These are phyloP conservation scores for Unio pictorum DNA, from an alignment of 2,888 invertebrate genomes.

Conservation along the genomic window DNA sequence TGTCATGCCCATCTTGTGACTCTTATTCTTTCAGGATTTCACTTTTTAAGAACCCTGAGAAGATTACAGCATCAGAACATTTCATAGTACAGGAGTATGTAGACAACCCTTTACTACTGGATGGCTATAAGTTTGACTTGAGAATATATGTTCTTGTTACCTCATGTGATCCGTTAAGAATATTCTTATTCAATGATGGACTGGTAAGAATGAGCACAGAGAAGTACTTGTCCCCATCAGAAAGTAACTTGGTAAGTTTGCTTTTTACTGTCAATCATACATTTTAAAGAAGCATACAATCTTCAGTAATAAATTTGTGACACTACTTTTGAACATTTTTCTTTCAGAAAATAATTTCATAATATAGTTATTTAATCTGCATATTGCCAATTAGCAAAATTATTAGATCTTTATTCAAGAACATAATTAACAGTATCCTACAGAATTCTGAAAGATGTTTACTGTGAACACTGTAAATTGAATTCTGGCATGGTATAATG, in stretches of 20 bases:
- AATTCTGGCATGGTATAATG: too few relatives aligned
- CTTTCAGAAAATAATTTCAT: too few relatives aligned
- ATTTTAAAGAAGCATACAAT: too few relatives aligned
- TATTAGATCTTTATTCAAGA: too few relatives aligned
- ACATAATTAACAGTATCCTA: too few relatives aligned
- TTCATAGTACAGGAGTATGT: slow-evolving; percentile 71
- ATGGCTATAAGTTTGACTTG: slow-evolving; percentile 71
- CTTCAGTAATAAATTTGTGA: too few relatives aligned
- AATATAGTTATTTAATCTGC: too few relatives aligned
- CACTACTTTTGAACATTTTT: too few relatives aligned
- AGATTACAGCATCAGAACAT: slow-evolving; percentile 65
- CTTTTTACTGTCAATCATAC: not conserved
- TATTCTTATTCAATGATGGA: slow-evolving; percentile 71
- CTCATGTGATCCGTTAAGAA: slow-evolving; percentile 70
- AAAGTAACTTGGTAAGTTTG: slow-evolving; percentile 66
- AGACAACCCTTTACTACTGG: slow-evolving; percentile 69
- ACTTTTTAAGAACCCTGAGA: slow-evolving; percentile 64
- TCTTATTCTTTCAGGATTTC: slow-evolving; percentile 57
- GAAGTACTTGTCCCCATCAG: slow-evolving; percentile 66
- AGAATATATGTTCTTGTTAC: slow-evolving; percentile 71
- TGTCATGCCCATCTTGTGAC: not conserved
- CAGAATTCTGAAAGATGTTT: too few relatives aligned
- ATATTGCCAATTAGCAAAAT: too few relatives aligned
- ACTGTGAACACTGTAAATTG: too few relatives aligned
- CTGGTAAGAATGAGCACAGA: slow-evolving; percentile 70